These are phyloP conservation scores for Chaetodon trifascialis DNA, from an alignment of 2,113 vertebrate genomes.

Conservation along the genomic window DNA sequence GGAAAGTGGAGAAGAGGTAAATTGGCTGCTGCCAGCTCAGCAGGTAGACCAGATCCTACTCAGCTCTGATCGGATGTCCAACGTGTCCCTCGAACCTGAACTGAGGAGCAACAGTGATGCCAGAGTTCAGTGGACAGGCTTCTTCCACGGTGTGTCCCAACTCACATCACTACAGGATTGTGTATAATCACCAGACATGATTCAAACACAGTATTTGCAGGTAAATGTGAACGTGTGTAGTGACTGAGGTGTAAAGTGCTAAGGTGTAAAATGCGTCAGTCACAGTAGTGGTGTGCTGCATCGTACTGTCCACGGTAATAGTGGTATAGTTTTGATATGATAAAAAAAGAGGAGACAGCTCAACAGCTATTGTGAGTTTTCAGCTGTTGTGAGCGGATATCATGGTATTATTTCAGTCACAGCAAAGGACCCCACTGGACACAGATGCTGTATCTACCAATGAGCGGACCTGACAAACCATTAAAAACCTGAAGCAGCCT, in stretches of 20 bases:
- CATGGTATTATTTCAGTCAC: background rate
- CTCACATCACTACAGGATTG: constrained; percentile 21
- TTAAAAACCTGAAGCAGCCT: background rate
- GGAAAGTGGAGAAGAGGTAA: constrained; percentile 34
- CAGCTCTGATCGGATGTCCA: constrained; percentile 42
- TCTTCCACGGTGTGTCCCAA: background rate
- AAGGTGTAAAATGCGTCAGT: too few species aligned
- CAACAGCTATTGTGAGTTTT: too few species aligned
- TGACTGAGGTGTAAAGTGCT: too few species aligned
- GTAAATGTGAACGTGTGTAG: constrained; percentile 17
- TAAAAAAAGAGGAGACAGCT: too few species aligned
- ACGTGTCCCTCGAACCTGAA: constrained; percentile 36
- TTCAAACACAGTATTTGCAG: constrained; percentile 22
- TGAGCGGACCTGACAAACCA: background rate
- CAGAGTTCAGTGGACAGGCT: constrained; percentile 1
- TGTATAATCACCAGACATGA: constrained; percentile 35
- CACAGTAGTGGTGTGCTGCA: too few species aligned
- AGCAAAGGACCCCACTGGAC: too few species aligned
- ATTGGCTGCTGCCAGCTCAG: constrained; percentile 39
- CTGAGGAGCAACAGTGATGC: background rate
- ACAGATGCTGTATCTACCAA: background rate
- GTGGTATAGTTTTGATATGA: too few species aligned
- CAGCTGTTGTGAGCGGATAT: too few species aligned
- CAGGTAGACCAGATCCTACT: constrained; percentile 34
- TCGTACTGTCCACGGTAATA: too few species aligned